Conservation (phyloP, 1,140 invertebrate species). For the Macrobrachium nipponense region DNA sequence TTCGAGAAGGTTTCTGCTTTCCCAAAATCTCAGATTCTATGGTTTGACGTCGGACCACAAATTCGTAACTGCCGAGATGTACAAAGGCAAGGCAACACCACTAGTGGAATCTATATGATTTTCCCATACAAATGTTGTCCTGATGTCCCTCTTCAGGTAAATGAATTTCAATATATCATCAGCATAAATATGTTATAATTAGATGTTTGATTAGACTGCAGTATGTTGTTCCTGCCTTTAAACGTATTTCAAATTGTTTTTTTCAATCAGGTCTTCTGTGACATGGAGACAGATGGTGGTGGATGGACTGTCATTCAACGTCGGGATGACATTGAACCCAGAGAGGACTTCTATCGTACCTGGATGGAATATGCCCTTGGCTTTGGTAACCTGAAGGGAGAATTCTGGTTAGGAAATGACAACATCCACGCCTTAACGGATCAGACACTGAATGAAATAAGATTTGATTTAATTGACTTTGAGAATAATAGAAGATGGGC, state of each 20-base stretch:
- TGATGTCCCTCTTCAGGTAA: too few species aligned
- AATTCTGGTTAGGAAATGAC: constrained; percentile 69
- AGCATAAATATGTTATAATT: too few species aligned
- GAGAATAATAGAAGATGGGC: constrained; percentile 61
- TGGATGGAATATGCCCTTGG: constrained; percentile 72
- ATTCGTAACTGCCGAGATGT: too few species aligned
- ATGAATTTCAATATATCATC: too few species aligned
- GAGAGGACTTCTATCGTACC: constrained; percentile 65
- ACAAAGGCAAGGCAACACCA: too few species aligned
- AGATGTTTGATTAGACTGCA: too few species aligned
- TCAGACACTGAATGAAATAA: constrained; percentile 52
- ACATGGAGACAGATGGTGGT: constrained; percentile 63
- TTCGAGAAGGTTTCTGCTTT: too few species aligned
- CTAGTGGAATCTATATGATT: too few species aligned
- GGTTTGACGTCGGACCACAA: too few species aligned
- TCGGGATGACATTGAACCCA: constrained; percentile 45
- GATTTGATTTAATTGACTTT: constrained; percentile 65
- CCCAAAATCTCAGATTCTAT: too few species aligned
- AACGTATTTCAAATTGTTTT: background rate
- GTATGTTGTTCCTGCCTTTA: too few species aligned
- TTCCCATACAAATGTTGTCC: too few species aligned
- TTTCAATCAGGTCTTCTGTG: constrained; percentile 65
- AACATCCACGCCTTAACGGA: constrained; percentile 63
- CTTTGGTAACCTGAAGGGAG: constrained; percentile 69
- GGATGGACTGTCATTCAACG: constrained; percentile 68